A percentile compares a stretch with the other conserved stretches of the same genome.
phyloP scores from a whole-genome alignment of 2,113 vertebrate species.

The Sterrhoptilus dennistouni region DNA sequence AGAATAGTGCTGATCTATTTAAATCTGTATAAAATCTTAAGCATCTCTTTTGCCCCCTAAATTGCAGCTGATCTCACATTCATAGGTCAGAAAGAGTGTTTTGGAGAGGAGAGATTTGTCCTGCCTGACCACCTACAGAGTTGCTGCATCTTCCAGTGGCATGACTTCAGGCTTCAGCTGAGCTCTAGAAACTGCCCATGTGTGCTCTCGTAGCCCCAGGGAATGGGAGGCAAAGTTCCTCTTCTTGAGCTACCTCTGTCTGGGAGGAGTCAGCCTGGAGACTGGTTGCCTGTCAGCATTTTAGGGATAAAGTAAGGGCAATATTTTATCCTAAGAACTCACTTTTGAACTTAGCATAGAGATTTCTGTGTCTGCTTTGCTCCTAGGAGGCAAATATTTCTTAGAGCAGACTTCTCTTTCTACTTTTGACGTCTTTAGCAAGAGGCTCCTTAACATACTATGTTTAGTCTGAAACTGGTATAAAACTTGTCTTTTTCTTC shows the following conservation, averaged over 20 bases:
- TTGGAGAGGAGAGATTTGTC: background rate
- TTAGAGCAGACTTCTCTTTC: background rate
- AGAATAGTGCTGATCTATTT: background rate
- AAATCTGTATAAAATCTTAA: background rate
- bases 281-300: background rate
- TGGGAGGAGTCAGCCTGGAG: background rate
- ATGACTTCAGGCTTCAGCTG: background rate
- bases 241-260: background rate
- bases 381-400: background rate
- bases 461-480: background rate
- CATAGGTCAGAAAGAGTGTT: background rate
- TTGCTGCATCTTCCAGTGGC: background rate
- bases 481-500: background rate
- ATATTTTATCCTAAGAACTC: background rate
- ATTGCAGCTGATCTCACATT: background rate
- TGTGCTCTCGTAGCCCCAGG: background rate
- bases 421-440: background rate
- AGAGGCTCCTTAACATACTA: background rate
- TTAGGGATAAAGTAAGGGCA: background rate
- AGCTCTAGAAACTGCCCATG: background rate
- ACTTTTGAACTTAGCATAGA: background rate
- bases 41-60: background rate
- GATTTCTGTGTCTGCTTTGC: background rate
- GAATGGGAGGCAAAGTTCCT: background rate
- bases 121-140: background rate